phyloP scores from a whole-genome alignment of 2,797 vertebrate species.

The Meda fulgida region DNA sequence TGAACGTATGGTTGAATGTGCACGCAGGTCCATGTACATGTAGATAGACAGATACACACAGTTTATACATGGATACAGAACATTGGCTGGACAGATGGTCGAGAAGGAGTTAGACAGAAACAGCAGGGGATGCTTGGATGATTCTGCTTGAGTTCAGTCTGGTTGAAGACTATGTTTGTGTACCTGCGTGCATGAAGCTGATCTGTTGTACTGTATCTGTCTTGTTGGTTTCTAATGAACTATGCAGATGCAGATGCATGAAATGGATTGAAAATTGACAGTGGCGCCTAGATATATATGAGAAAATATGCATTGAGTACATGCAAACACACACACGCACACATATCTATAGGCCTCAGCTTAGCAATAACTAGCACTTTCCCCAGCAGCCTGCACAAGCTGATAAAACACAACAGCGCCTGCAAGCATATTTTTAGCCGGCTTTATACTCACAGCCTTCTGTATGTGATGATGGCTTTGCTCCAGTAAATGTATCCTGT shows the following conservation, averaged over 20 bases:
- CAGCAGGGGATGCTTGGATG: slow-evolving; percentile 1
- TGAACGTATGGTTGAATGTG: neutral
- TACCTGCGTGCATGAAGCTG: neutral
- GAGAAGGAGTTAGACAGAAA: slow-evolving; percentile 45
- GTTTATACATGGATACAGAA: slow-evolving; percentile 4
- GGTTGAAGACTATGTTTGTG: neutral
- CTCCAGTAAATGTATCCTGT: slow-evolving; percentile 36
- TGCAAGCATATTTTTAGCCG: slow-evolving; percentile 37
- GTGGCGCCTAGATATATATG: neutral
- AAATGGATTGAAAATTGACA: neutral
- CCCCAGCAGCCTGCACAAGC: slow-evolving; percentile 19
- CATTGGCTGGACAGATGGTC: slow-evolving; percentile 18
- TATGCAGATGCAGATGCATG: neutral
- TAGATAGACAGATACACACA: slow-evolving; percentile 2
- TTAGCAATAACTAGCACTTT: slow-evolving; percentile 38
- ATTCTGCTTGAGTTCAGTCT: slow-evolving; percentile 11
- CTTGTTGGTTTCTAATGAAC: neutral
- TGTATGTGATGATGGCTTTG: slow-evolving; percentile 43
- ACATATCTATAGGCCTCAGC: slow-evolving; percentile 8
- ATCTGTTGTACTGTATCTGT: neutral
- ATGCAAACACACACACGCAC: neutral
- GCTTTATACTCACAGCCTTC: slow-evolving; percentile 11
- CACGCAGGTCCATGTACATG: neutral
- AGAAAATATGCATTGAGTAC: slow-evolving; percentile 5
- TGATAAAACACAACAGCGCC: slow-evolving; percentile 45